Evolutionary conservation across 2,113 vertebrate species (phyloP).

Genomic region (Syrmaticus mikado): DNA sequence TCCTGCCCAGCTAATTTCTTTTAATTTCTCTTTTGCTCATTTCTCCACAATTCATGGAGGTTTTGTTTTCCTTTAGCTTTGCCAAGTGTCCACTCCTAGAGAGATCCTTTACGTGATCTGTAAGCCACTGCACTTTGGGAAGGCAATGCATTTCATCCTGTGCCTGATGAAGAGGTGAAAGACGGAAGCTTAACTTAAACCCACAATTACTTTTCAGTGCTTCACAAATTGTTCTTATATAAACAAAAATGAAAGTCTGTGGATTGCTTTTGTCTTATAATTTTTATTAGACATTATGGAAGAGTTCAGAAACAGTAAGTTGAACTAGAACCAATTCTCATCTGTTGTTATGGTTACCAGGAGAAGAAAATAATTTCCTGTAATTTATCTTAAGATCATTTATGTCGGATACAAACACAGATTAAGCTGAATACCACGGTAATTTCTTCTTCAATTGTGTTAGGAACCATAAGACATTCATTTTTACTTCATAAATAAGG

Average conservation of each 20-base stretch:
- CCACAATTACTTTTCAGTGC: not conserved
- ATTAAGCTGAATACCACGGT: slow-evolving; percentile 73
- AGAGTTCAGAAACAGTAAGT: slow-evolving; percentile 62
- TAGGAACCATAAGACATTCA: slow-evolving; percentile 70
- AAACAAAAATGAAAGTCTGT: not conserved
- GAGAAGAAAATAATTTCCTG: slow-evolving; percentile 82
- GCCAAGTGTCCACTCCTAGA: not conserved
- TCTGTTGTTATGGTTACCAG: slow-evolving; percentile 81
- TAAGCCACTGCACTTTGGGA: not conserved
- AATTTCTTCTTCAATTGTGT: slow-evolving; percentile 74
- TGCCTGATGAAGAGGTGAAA: not conserved
- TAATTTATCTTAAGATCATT: slow-evolving; percentile 79
- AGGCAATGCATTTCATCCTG: not conserved
- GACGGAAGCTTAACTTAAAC: not conserved
- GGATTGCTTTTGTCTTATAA: slow-evolving; percentile 17
- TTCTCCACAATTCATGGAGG: not conserved
- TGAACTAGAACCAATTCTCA: slow-evolving; percentile 65
- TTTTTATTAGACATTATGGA: slow-evolving; percentile 39
- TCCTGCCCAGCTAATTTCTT: not conserved
- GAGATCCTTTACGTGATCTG: not conserved
- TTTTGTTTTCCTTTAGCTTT: not conserved
- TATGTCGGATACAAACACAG: slow-evolving; percentile 77
- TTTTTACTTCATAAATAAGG: slow-evolving; percentile 77
- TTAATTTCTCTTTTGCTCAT: not conserved
- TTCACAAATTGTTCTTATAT: not conserved